Conservation (phyloP, 2,797 vertebrate species). For the Xenops minutus region DNA sequence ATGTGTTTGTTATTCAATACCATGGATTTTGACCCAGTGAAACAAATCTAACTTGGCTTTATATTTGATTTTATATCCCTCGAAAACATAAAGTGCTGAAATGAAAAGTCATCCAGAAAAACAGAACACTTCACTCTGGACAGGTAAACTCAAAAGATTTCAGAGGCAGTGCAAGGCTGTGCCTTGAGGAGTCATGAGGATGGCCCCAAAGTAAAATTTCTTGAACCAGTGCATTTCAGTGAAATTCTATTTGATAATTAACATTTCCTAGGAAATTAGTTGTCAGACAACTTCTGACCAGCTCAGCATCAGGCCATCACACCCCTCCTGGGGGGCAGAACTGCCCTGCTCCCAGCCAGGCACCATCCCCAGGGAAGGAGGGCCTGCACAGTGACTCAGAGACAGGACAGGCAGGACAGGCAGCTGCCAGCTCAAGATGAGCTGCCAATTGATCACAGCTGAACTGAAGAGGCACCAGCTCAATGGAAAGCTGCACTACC, state of each 20-base stretch:
- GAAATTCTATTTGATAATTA: background rate
- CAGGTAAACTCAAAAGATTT: background rate
- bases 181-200: background rate
- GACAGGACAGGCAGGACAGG: background rate
- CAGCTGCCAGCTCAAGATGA: background rate
- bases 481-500: background rate
- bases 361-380: background rate
- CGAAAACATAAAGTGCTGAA: background rate
- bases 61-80: background rate
- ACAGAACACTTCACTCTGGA: background rate
- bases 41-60: background rate
- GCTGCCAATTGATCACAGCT: background rate
- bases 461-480: background rate
- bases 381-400: background rate
- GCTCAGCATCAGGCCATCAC: background rate
- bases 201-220: background rate
- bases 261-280: background rate
- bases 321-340: background rate
- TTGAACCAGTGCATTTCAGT: background rate
- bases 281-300: background rate
- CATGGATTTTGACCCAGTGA: background rate
- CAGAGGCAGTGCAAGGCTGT: fast-evolving
- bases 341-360: background rate
- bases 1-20: background rate
- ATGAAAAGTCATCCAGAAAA: background rate